These are phyloP conservation scores for Casuarius casuarius DNA, from an alignment of 2,113 vertebrate genomes.

Conservation along the genomic window DNA sequence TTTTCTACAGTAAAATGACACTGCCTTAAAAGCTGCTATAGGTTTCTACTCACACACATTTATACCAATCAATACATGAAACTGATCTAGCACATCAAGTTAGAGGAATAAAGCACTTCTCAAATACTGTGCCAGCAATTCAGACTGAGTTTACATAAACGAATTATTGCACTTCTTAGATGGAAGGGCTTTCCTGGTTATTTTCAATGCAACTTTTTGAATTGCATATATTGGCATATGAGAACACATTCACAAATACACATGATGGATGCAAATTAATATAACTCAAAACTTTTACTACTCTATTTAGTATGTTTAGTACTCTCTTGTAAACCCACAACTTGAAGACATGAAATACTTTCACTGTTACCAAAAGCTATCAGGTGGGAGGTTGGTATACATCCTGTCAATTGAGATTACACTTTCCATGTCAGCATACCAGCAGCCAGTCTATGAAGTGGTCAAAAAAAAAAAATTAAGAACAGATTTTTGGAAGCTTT, in stretches of 20 bases:
- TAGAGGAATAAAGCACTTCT: background rate
- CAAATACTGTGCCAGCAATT: background rate
- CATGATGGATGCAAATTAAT: background rate
- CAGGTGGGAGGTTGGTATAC: background rate
- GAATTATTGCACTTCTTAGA: background rate
- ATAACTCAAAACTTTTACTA: background rate
- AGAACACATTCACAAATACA: background rate
- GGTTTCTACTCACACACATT: background rate
- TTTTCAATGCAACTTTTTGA: conserved; percentile 1
- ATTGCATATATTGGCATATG: background rate
- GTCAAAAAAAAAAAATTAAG: background rate
- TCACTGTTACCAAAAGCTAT: background rate
- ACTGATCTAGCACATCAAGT: background rate
- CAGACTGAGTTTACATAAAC: background rate
- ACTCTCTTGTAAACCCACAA: background rate
- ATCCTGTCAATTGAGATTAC: background rate
- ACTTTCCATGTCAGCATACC: background rate
- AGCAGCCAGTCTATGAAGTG: background rate
- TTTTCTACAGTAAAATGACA: background rate
- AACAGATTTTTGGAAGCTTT: background rate
- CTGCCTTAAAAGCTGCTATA: background rate
- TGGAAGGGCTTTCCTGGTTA: background rate
- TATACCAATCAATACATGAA: background rate
- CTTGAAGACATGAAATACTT: background rate
- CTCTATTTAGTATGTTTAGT: background rate